These are phyloP conservation scores for Mizuhopecten yessoensis DNA, from an alignment of 1,140 invertebrate genomes.

Conservation along the genomic window DNA sequence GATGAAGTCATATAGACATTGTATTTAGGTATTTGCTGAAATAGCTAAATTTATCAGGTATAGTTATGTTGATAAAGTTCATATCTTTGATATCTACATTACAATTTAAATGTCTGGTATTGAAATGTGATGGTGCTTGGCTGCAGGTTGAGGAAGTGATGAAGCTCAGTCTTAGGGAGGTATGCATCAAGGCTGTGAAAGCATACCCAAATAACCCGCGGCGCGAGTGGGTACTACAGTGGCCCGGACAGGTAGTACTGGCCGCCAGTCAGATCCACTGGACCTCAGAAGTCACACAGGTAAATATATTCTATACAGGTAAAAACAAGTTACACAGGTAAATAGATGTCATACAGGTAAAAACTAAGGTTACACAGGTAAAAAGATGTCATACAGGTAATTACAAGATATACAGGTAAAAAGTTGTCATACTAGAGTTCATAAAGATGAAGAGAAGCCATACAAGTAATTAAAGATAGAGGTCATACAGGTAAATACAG, in stretches of 20 bases:
- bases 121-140: neutral
- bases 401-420: neutral
- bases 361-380: neutral
- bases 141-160: constrained; percentile 83
- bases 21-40: too few relatives aligned
- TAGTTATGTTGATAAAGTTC: too few relatives aligned
- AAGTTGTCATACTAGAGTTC: neutral
- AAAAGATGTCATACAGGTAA: neutral
- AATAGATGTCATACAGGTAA: constrained; percentile 3
- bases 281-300: constrained; percentile 82
- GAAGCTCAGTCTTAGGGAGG: constrained; percentile 82
- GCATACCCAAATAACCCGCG: constrained; percentile 77
- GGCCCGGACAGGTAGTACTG: constrained; percentile 83
- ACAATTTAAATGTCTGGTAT: too few relatives aligned
- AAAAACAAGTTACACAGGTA: neutral
- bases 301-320: constrained; percentile 47
- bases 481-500: neutral
- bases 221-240: constrained; percentile 82
- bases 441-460: neutral
- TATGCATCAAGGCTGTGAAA: constrained; percentile 78
- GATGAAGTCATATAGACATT: too few relatives aligned
- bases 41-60: too few relatives aligned
- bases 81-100: too few relatives aligned
- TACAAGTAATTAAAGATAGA: neutral
- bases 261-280: constrained; percentile 83